Evolutionary conservation across 1,140 invertebrate genomes (phyloP), one percentile per base, ranked within the genome.

Genomic region (Daktulosphaira vitifoliae): DNA sequence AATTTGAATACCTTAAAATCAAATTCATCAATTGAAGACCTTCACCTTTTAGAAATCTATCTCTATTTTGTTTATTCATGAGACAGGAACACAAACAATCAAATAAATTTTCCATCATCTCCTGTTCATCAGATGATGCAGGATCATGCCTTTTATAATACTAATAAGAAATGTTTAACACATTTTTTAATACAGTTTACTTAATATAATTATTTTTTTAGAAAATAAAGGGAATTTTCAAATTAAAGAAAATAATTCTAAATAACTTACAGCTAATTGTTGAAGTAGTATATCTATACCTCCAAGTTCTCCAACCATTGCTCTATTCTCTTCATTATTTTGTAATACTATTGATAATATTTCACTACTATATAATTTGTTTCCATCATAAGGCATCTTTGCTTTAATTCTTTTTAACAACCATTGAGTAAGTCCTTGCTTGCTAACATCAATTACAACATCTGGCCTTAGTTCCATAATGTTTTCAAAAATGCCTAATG

Each of bases 71-170:
- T 7, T 85, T 78, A 62, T 86, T 81, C 84, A 98, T 88, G 50
- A 99, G 79, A 67, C 91, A 85, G 11, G 93, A 96, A 75, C 96
- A 99, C 15, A 99, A 78, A 68, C 87, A 86, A 74, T 98, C 90
- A 73, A 99, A 99, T 48, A 99, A 78, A 78, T 99, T 99, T 75
- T 98, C 96, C 95, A 99, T 98, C 72, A 94, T 88, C 77, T 99
- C 97, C 71, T 91, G 84, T 76, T 99, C 96, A 76, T 99, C 95
- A 9, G 83, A 83, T 62, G 83, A 85, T 50, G 77, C 80, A 1
- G 96, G 96, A 79, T 98, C 93, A 73, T 97, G 91, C 49, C 91
- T 78, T 75, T 99, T 98, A 76, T 96, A 99, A 70, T 84, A 87
- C 88, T 90, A 71, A 23, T 78, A 73, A 33, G 3, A 25, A 52